phyloP scores from a whole-genome alignment of 2,797 vertebrate genomes.

The Pangasius mekongensis region DNA sequence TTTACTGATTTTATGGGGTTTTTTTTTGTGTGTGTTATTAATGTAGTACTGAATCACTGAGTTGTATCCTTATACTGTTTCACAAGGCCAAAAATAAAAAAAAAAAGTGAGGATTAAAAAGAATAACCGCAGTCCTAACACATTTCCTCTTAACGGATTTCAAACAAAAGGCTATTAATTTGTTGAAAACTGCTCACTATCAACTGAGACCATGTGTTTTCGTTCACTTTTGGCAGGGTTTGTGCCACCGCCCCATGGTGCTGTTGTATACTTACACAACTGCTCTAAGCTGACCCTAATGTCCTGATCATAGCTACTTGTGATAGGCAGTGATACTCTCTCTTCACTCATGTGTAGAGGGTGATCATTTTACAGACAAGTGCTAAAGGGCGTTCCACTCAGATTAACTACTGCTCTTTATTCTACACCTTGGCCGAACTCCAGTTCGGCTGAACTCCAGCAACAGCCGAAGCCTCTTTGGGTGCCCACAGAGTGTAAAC shows the following conservation, averaged over 20 bases:
- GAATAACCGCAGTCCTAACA: background rate
- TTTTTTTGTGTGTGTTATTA: background rate
- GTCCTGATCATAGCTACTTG: conserved; percentile 37
- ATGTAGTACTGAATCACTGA: background rate
- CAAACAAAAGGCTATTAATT: background rate
- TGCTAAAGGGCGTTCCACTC: conserved; percentile 67
- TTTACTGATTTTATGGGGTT: background rate
- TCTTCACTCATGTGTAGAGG: conserved; percentile 50
- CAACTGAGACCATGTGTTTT: too few species aligned
- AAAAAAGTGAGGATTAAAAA: background rate
- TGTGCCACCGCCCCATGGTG: background rate
- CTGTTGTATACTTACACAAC: conserved; percentile 10
- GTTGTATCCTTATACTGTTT: background rate
- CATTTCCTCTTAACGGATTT: background rate
- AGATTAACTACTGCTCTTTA: conserved; percentile 64
- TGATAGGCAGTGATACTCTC: conserved; percentile 33
- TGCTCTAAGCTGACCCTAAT: conserved; percentile 28
- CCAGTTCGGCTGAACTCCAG: conserved; percentile 36
- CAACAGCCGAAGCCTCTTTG: conserved; percentile 19
- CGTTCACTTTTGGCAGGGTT: background rate
- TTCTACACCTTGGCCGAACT: conserved; percentile 52
- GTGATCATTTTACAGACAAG: conserved; percentile 70
- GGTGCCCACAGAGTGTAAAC: conserved; percentile 10
- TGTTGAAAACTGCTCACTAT: background rate
- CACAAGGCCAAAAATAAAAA: background rate